Base-by-base conservation (phyloP, 2,113 vertebrate genomes). In the Pagrus major region DNA sequence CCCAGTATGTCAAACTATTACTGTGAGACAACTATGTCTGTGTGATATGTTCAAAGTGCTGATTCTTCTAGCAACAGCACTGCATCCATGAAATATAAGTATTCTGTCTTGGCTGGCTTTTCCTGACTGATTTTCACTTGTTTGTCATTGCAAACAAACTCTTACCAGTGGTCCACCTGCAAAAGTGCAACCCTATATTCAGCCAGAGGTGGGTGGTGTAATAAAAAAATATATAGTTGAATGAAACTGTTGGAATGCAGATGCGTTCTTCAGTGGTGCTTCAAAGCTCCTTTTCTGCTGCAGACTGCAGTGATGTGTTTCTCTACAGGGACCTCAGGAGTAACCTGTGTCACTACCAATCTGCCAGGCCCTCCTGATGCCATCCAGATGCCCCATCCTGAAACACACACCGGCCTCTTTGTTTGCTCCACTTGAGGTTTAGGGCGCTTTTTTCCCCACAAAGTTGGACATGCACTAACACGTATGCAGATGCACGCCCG, bases 341-440 rank as follows among this genome's bases (percentile, higher is more conserved):
- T 96, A 97, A 96, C 96, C 93, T 81, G 56, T 97, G 97, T 98
- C 98, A 97, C 73, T 87, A 91, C 90, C 90, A 94, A 98, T 99
- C 96, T 91, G 93, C 91, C 90, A 81, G 82, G 86, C 83, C 85
- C 82, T 75, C 56, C 77, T 97, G 97, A 99, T 96, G 93, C 94
- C 96, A 95, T 91, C 92, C 98, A 99, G 97, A 94, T 90, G 6
- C 92, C 90, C 71, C 86, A 88, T 95, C 95, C 91, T 95, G 96
- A 97, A 97, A 98, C 96, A 96, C 96, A 98, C 96, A 98, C 96
- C 96, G 92, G 93, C 85, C 69, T 96, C 96, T 97, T 96, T 97
- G 96, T 98, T 95, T 95, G 92, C 95, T 76, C 88, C 92, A 94
- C 91, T 95, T 83, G 85, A 89, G 42, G 82, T 91, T 92, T 94